Evolutionary conservation across 2,888 invertebrate species (phyloP), one percentile per base, ranked within the genome.

Genomic region (Lamproptera curius): DNA sequence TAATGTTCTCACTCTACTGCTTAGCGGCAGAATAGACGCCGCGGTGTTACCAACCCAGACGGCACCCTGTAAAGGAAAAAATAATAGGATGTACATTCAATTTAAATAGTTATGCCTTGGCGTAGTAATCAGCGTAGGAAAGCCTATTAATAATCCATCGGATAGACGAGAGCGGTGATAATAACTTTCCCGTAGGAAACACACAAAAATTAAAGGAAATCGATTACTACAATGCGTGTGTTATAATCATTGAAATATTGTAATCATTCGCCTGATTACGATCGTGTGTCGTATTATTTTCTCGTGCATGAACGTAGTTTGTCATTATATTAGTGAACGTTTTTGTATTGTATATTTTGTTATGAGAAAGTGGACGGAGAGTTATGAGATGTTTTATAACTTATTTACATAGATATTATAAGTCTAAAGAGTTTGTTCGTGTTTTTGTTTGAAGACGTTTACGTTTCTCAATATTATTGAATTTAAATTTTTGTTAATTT

Each of bases 141-240:
- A 55, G 47, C 51, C 52, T 41, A 52, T 53, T 45, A 54, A 50
- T 44, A 44, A 56, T 54, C 51, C 46, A 41, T 52, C 49, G 50
- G 44, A 56, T 43, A 52, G 36, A 52, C 52, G 51, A 50, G 55
- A 57, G 52, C 47, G 51, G 52, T 57, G 53, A 56, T 53, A 41
- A 44, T 33, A 48, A 55, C 58, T 60, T 60, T 60, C 60, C 55
- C 54, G 50, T 53, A 58, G 50, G 50, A 57, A 55, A 52, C 45
- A 46, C 41, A 52, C 52, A 54, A 46, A 50, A 52, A 54, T 54
- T 52, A 54, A 54, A 54, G 52, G 54, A 54, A 52, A 50, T 40
- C 20, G 39, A 54, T 52, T 48, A 52, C 48, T 48, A 40, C 43
- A 44, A 50, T 41, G 47, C 40, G 35, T 40, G 28, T 42, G 37